A percentile compares a stretch with the other conserved stretches of the same genome.
Conservation (phyloP, 2,888 invertebrate species). For the Carcina quercana region DNA sequence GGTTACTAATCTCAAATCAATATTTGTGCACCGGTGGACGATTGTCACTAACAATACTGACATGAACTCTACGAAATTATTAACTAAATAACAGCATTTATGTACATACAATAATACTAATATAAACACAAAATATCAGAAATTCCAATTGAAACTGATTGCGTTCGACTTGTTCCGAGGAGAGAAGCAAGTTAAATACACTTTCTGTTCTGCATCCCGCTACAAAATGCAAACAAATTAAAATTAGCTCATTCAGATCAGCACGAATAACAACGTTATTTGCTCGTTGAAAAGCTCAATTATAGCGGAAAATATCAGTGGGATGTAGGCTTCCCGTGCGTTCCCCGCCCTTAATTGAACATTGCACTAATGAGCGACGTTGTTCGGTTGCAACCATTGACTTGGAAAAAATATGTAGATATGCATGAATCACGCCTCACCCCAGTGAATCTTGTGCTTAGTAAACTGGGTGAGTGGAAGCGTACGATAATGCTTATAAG, state of each 20-base stretch:
- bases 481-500: too few relatives aligned
- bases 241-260: slow-evolving; percentile 4
- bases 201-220: neutral
- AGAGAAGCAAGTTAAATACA: neutral
- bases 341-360: slow-evolving; percentile 69
- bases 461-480: too few relatives aligned
- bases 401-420: too few relatives aligned
- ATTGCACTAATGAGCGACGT: slow-evolving; percentile 69
- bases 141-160: neutral
- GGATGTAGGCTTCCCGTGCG: slow-evolving; percentile 27
- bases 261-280: slow-evolving; percentile 15
- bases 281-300: slow-evolving; percentile 23
- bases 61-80: too few relatives aligned
- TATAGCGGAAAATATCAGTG: slow-evolving; percentile 22
- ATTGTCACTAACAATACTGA: too few relatives aligned
- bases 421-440: too few relatives aligned
- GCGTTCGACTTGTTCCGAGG: neutral
- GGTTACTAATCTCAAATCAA: too few relatives aligned
- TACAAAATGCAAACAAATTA: slow-evolving; percentile 6
- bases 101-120: too few relatives aligned
- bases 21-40: too few relatives aligned
- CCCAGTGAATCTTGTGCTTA: too few relatives aligned
- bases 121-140: too few relatives aligned
- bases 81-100: too few relatives aligned
- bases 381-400: slow-evolving; percentile 65